Evolutionary conservation across 2,797 vertebrate species (phyloP), one percentile per base, ranked within the genome.

Genomic region (Spinus olivaceus): DNA sequence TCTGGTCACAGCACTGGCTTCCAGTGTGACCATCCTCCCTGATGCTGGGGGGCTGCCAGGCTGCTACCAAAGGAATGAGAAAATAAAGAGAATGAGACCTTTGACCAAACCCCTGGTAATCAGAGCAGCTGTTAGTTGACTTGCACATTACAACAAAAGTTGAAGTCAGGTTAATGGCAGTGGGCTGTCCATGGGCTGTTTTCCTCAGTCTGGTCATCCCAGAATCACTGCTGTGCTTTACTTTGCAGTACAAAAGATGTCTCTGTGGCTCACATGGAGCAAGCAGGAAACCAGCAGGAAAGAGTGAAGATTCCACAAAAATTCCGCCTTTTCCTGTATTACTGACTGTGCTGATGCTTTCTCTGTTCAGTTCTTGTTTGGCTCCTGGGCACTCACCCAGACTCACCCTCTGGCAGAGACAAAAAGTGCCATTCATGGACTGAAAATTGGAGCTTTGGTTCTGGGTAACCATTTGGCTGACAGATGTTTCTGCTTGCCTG

Each of bases 261-360:
- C 81, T 96, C 88, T 95, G 80, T 95, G 67, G 78, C 73, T 94
- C 56, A 69, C 44, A 91, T 63, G 88, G 33, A 93, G 50, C n/a
- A 90, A 94, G 93, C 90, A 94, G 96, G 95, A 97, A 95, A 94
- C 47, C 83, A 91, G 82, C 87, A 94, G 93, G 92, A 82, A 92
- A 83, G 88, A 87, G 88, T 42, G 94, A 94, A 96, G 94, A 96
- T 95, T 95, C 90, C 93, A 90, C 96, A 95, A 63, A 92, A 96
- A 97, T 94, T 88, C 94, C 7, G 0, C 86, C 76, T 93, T 92
- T 95, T 94, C 93, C 94, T 96, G 89, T 91, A 84, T 94, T 91
- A 67, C 70, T 80, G 92, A 65, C 91, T 81, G 35, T 51, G 69
- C 54, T 50, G 88, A 86, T 72, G 77, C 86, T 80, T 86, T 49